Conservation (phyloP, 2,888 invertebrate genomes). For the Oscheius sp. region DNA sequence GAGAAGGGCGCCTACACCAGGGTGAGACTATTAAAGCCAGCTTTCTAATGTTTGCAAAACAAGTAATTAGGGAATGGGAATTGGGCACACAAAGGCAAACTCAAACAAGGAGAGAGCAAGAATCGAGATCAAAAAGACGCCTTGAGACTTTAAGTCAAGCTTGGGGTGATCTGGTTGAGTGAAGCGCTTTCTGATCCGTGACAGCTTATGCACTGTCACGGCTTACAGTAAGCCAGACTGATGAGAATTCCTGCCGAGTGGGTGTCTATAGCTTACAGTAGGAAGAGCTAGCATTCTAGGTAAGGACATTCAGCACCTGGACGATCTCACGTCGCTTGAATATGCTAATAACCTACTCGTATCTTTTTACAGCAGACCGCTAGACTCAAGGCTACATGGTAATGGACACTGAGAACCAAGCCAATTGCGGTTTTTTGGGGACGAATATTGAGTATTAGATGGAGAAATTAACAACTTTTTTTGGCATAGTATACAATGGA, state of each 20-base stretch:
- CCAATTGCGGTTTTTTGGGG: no score
- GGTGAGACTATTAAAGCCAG: not conserved
- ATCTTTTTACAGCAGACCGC: slow-evolving; percentile 20
- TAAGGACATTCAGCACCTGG: slow-evolving; percentile 12
- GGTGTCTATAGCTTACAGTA: not conserved
- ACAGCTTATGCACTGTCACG: no score
- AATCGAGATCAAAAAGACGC: no score
- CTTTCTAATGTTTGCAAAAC: slow-evolving; percentile 4
- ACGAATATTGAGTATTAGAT: no score
- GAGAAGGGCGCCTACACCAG: not conserved
- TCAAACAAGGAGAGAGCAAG: slow-evolving; percentile 3
- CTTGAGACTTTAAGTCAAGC: no score
- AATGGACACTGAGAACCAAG: no score
- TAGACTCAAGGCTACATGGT: slow-evolving; percentile 10
- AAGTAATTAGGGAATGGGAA: slow-evolving; percentile 8
- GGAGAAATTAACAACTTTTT: no score
- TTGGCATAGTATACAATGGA: no score
- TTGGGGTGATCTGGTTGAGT: no score
- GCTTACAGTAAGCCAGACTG: no score
- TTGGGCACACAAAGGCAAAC: slow-evolving; percentile 8
- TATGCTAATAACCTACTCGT: slow-evolving; percentile 17
- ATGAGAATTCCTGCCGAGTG: not conserved
- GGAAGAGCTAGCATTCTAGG: not conserved
- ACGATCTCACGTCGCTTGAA: slow-evolving; percentile 15
- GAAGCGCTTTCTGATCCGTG: no score